These are phyloP conservation scores for Molossus molossus DNA, from an alignment of 2,797 vertebrate genomes.

Conservation along the genomic window DNA sequence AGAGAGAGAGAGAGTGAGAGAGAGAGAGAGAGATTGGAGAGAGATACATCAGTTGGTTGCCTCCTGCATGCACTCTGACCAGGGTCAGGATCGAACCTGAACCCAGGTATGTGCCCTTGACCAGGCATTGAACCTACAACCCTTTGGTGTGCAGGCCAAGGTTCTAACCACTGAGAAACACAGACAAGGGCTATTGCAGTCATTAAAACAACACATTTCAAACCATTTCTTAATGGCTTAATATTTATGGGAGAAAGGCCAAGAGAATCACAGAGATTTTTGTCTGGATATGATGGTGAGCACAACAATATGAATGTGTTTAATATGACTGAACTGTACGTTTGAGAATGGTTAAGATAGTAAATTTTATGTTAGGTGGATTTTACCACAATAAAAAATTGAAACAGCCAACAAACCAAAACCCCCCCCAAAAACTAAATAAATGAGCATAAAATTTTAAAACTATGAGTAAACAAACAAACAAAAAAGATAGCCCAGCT, in stretches of 20 bases:
- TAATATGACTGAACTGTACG: neutral
- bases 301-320: neutral
- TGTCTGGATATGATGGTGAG: neutral
- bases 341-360: neutral
- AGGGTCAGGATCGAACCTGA: too few species aligned
- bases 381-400: neutral
- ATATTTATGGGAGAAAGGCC: neutral
- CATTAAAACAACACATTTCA: neutral
- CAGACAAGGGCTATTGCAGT: too few species aligned
- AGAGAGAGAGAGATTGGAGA: too few species aligned
- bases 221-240: neutral
- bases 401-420: neutral
- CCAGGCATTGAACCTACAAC: too few species aligned
- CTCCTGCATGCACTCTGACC: too few species aligned
- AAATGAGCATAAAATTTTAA: neutral
- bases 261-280: slow-evolving; percentile 36
- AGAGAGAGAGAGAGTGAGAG: too few species aligned
- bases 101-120: too few species aligned
- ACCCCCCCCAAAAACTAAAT: slow-evolving; percentile 5
- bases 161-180: too few species aligned
- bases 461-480: neutral
- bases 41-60: too few species aligned
- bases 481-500: too few species aligned
- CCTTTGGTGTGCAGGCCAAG: too few species aligned
- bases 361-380: neutral